Conservation (phyloP, 2,888 invertebrate species). For the Diarsia rubi region DNA sequence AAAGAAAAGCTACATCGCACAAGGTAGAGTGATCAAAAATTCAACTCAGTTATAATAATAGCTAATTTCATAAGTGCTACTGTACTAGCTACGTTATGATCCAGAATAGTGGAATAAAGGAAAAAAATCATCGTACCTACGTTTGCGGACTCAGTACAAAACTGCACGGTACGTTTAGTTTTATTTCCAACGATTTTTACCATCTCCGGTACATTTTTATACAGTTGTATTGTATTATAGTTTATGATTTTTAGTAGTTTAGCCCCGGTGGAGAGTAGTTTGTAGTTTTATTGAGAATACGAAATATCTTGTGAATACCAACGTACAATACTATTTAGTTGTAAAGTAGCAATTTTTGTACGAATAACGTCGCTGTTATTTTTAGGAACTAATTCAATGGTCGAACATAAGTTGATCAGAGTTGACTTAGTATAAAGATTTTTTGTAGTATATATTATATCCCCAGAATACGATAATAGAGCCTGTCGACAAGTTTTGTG, state of each 20-base stretch:
- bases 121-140: slow-evolving; percentile 29
- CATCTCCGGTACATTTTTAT: slow-evolving; percentile 44
- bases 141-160: slow-evolving; percentile 26
- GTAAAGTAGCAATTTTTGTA: slow-evolving; percentile 13
- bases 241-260: slow-evolving; percentile 38
- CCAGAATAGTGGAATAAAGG: slow-evolving; percentile 33
- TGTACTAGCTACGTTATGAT: slow-evolving; percentile 27
- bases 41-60: slow-evolving; percentile 34
- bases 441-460: slow-evolving; percentile 15
- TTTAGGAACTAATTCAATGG: neutral
- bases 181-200: slow-evolving; percentile 51
- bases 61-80: slow-evolving; percentile 53
- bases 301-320: slow-evolving; percentile 15
- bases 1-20: slow-evolving; percentile 5
- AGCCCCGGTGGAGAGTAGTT: neutral
- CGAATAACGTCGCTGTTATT: neutral
- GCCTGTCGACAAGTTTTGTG: neutral
- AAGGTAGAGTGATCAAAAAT: slow-evolving; percentile 36
- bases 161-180: slow-evolving; percentile 59
- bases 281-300: slow-evolving; percentile 32
- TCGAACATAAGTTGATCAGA: neutral
- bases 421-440: neutral
- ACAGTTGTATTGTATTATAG: slow-evolving; percentile 33
- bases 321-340: slow-evolving; percentile 6
- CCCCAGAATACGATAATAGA: slow-evolving; percentile 18